Evolutionary conservation across 2,797 vertebrate genomes (phyloP), one percentile per base, ranked within the genome.

Genomic region (Sebastes aleutianus): DNA sequence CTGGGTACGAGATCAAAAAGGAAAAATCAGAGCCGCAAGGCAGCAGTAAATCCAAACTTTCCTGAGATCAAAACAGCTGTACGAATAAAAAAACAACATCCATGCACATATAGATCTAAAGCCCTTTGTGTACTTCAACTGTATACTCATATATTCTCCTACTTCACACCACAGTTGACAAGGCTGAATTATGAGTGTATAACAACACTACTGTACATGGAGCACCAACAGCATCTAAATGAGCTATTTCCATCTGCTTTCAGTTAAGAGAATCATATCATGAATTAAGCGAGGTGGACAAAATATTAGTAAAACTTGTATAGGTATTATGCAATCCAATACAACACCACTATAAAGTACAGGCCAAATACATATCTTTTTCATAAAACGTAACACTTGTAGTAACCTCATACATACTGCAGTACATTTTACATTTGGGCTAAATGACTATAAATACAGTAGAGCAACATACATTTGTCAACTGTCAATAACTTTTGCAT

Each of bases 1-100:
- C 63, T 32, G 43, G 22, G 16, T 73, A 67, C 4, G 11, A 32
- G 39, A 77, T 75, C n/a, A 53, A 43, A 57, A 70, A 65, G 10
- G 4, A 32, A 58, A 58, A 64, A 47, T 54, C 27, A 1, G 18
- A 53, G 81, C 66, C 71, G 57, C 63, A 10, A 64, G 16, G 74
- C 54, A 59, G 78, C 59, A 65, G 70, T 84, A 79, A 50, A 76
- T 66, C 58, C 20, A 81, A 53, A 20, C 54, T 57, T 58, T 56
- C 12, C 50, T 71, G 67, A 57, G 26, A 61, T 50, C 69, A 67
- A 73, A 80, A 59, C 65, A 72, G 56, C 68, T 70, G 68, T 62
- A 4, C 1, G 14, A 47, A 65, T 69, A 65, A 56, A 75, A 81
- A 81, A 53, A 50, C 6, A 71, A 53, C 39, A 66, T 22, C 4